These are phyloP conservation scores for Berghia stephanieae DNA, from an alignment of 1,140 invertebrate species.

Conservation along the genomic window DNA sequence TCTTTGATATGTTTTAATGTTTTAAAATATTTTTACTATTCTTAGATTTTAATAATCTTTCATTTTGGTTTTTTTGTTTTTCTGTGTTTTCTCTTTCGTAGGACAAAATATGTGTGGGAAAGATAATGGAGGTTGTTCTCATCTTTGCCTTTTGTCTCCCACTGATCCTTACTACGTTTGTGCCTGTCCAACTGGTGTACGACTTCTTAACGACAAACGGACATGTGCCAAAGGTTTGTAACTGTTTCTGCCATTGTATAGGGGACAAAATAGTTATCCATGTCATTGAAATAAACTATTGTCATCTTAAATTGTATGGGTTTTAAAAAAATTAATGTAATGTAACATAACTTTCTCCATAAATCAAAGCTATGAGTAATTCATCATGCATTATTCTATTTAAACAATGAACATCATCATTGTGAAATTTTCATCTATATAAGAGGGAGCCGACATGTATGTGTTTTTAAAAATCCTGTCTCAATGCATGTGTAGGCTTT, in stretches of 20 bases:
- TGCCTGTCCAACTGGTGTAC: slow-evolving; percentile 91
- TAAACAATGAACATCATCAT: no score
- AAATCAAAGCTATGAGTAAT: no score
- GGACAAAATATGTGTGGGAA: slow-evolving; percentile 83
- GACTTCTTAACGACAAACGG: slow-evolving; percentile 76
- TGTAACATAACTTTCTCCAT: no score
- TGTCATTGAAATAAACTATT: no score
- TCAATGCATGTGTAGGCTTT: no score
- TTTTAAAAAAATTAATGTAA: no score
- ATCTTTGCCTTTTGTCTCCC: slow-evolving; percentile 90
- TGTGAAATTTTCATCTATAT: no score
- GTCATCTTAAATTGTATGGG: no score
- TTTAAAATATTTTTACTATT: background rate
- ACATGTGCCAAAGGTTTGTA: slow-evolving; percentile 77
- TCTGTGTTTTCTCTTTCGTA: slow-evolving; percentile 40
- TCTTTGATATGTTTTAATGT: background rate
- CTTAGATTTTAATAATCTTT: no score
- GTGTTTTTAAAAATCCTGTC: no score
- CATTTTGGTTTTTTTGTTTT: background rate
- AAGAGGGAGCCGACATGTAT: no score
- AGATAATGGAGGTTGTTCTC: slow-evolving; percentile 82
- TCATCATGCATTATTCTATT: no score
- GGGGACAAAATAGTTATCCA: background rate
- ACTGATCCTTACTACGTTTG: slow-evolving; percentile 81
- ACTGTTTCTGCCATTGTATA: background rate